These are phyloP conservation scores for Drosophila rufa DNA, from an alignment of 1,140 invertebrate species.

Conservation along the genomic window DNA sequence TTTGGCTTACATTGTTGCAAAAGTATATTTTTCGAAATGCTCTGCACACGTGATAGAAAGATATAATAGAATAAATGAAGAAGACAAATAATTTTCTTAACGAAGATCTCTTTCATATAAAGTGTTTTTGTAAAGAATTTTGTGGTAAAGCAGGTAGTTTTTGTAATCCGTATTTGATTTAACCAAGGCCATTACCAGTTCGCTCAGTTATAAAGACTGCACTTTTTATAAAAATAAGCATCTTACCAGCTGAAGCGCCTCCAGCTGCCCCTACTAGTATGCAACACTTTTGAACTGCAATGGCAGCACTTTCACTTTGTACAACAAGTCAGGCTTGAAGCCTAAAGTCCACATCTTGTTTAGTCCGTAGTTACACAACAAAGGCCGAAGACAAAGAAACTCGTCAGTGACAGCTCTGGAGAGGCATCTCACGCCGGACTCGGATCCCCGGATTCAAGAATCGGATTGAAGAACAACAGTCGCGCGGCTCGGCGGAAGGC, in stretches of 20 bases:
- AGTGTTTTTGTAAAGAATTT: background rate
- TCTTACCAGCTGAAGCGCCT: background rate
- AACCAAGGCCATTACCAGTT: background rate
- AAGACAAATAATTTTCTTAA: too few species aligned
- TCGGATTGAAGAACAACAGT: slow-evolving; percentile 48
- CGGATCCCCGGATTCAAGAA: slow-evolving; percentile 11
- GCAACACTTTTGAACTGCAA: slow-evolving; percentile 13
- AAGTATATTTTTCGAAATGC: slow-evolving; percentile 6
- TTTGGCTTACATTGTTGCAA: slow-evolving; percentile 1
- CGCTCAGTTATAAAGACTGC: background rate
- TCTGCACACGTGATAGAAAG: background rate
- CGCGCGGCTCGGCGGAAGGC: slow-evolving; percentile 50
- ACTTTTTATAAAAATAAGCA: background rate
- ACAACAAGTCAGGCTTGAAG: slow-evolving; percentile 31
- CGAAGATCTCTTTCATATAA: background rate
- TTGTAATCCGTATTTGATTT: background rate
- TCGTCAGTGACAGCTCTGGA: background rate
- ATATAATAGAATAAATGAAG: too few species aligned
- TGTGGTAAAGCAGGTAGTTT: background rate
- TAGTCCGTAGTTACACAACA: slow-evolving; percentile 19
- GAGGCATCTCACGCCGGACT: slow-evolving; percentile 5
- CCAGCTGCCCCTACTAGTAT: slow-evolving; percentile 35
- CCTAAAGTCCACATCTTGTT: slow-evolving; percentile 34
- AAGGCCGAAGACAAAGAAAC: slow-evolving; percentile 21
- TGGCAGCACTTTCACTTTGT: slow-evolving; percentile 40